phyloP scores from a whole-genome alignment of 2,888 invertebrate genomes.

The Zygothrica quintamaculata region DNA sequence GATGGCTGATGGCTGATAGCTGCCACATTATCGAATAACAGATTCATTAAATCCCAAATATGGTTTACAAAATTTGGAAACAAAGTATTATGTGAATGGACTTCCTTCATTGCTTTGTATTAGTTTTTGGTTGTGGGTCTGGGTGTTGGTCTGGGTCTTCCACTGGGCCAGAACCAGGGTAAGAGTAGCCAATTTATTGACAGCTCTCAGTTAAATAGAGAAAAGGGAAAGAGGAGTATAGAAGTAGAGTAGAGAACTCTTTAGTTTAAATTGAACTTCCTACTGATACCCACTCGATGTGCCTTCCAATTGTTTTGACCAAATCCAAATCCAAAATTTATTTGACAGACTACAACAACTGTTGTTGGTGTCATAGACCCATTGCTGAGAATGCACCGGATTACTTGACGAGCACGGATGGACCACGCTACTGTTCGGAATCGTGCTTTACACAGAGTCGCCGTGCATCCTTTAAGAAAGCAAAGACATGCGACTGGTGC shows the following conservation, averaged over 20 bases:
- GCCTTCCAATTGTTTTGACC: too few relatives aligned
- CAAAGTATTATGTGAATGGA: conserved; percentile 14
- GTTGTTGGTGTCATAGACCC: conserved; percentile 91
- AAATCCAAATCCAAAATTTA: background rate
- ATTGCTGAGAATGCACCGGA: conserved; percentile 86
- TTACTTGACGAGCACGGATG: conserved; percentile 85
- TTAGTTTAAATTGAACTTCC: too few relatives aligned
- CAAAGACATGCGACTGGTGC: conserved; percentile 97
- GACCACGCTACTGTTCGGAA: conserved; percentile 90
- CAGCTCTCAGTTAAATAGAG: too few relatives aligned
- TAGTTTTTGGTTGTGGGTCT: too few relatives aligned
- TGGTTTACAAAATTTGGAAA: conserved; percentile 52
- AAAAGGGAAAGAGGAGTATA: too few relatives aligned
- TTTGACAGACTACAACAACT: conserved; percentile 87
- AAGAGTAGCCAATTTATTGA: too few relatives aligned
- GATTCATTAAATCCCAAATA: conserved; percentile 74
- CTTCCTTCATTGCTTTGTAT: too few relatives aligned
- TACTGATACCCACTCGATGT: too few relatives aligned
- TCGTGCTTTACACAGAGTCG: conserved; percentile 95
- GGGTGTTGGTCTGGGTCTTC: too few relatives aligned
- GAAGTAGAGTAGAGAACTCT: too few relatives aligned
- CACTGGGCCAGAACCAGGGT: background rate
- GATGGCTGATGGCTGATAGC: conserved; percentile 9
- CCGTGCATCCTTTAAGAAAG: conserved; percentile 94
- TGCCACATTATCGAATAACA: conserved; percentile 75